Conservation (phyloP, 2,113 vertebrate genomes). For the Rhinopithecus roxellana region DNA sequence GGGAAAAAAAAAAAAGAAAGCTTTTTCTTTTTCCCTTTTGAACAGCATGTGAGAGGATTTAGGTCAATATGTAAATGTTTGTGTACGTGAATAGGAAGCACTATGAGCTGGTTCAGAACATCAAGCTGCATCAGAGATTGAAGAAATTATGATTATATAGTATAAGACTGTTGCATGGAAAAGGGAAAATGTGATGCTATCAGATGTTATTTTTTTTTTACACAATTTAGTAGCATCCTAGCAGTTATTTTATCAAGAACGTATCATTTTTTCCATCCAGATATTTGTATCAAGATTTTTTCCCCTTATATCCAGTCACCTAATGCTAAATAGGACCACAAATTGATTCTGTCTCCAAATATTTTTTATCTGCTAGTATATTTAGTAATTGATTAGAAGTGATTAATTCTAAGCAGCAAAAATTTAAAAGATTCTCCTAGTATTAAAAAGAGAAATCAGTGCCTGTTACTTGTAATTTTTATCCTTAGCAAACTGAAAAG, state of each 20-base stretch:
- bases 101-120: not conserved
- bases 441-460: not conserved
- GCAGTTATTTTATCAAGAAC: not conserved
- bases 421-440: not conserved
- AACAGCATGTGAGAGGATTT: constrained; percentile 11
- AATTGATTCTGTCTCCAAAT: not conserved
- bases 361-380: not conserved
- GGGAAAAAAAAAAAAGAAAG: not conserved
- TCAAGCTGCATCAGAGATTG: accelerated
- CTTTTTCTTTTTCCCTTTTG: not conserved
- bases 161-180: not conserved
- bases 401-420: not conserved
- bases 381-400: not conserved
- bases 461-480: not conserved
- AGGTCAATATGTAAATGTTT: constrained; percentile 34
- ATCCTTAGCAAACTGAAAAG: not conserved
- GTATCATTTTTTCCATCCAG: not conserved
- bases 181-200: not conserved
- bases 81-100: not conserved
- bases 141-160: not conserved
- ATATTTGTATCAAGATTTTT: not conserved
- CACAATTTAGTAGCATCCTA: not conserved
- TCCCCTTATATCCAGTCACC: not conserved
- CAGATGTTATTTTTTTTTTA: not conserved
- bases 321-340: not conserved